Conservation (phyloP, 2,797 vertebrate species). For the Acridotheres tristis region DNA sequence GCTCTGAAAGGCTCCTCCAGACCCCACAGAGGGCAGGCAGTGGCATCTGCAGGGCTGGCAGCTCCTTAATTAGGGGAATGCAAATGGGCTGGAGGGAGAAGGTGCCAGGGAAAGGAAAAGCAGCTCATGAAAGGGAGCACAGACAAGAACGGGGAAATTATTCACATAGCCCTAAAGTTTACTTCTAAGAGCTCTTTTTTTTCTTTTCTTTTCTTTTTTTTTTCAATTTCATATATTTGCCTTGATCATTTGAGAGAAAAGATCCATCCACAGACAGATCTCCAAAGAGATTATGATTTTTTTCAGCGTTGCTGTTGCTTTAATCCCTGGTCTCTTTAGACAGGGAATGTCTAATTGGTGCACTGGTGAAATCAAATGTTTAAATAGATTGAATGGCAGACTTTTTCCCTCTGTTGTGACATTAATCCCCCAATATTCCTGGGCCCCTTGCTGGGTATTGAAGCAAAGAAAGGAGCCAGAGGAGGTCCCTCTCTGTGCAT, state of each 20-base stretch:
- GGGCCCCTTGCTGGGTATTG: constrained; percentile 46
- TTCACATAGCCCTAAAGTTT: constrained; percentile 24
- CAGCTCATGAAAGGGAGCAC: constrained; percentile 22
- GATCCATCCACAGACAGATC: background rate
- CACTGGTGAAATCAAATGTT: constrained; percentile 66
- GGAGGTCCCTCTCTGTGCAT: constrained; percentile 57
- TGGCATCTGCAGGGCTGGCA: background rate
- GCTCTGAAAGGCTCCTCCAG: background rate
- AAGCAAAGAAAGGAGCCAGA: constrained; percentile 67
- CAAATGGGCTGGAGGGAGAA: constrained; percentile 15
- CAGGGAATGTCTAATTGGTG: constrained; percentile 72
- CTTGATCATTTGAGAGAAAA: constrained; percentile 66
- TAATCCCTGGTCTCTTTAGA: constrained; percentile 35
- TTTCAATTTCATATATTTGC: constrained; percentile 42
- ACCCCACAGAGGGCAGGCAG: background rate
- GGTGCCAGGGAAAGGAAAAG: constrained; percentile 13
- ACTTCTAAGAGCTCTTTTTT: constrained; percentile 17
- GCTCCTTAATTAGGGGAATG: constrained; percentile 1
- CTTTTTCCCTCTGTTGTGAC: constrained; percentile 64
- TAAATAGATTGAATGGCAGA: constrained; percentile 58
- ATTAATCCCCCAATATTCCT: constrained; percentile 64
- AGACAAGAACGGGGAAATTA: background rate
- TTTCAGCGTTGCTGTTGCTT: constrained; percentile 37
- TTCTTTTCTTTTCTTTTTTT: background rate
- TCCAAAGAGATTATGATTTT: constrained; percentile 59